Evolutionary conservation across 2,888 invertebrate species (phyloP).

Genomic region (Netelia melanura): DNA sequence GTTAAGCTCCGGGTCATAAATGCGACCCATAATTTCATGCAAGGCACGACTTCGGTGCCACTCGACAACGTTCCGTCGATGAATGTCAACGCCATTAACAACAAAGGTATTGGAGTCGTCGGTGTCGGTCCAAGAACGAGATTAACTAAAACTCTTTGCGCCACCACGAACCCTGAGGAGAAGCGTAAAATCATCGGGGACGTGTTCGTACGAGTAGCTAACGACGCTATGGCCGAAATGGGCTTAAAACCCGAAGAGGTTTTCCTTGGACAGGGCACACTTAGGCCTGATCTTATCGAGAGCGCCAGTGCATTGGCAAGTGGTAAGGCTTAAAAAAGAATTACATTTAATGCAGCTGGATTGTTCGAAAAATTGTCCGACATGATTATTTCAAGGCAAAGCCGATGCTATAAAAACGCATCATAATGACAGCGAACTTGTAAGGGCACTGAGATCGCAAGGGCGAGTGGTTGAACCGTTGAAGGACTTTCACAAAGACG

Average conservation of each 20-base stretch:
- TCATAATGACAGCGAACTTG: conserved; percentile 99
- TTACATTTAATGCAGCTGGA: too few species aligned
- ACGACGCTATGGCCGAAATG: conserved; percentile 94
- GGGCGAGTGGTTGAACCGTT: conserved; percentile 99
- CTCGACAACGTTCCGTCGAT: conserved; percentile 81
- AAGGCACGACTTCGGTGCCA: conserved; percentile 94
- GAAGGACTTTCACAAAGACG: conserved; percentile 99
- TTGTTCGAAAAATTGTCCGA: not conserved
- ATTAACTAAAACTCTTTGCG: conserved; percentile 93
- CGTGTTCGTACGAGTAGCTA: conserved; percentile 97
- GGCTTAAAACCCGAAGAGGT: conserved; percentile 97
- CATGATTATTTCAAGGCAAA: conserved; percentile 85
- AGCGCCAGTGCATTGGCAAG: conserved; percentile 96
- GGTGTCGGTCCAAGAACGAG: conserved; percentile 85
- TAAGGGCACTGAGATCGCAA: conserved; percentile 89
- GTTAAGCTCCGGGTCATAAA: conserved; percentile 92
- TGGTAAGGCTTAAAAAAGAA: conserved; percentile 76
- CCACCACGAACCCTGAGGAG: conserved; percentile 96
- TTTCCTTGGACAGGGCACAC: conserved; percentile 96
- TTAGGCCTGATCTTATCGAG: conserved; percentile 99
- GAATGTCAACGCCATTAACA: conserved; percentile 83
- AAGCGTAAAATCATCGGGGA: conserved; percentile 99
- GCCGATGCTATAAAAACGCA: conserved; percentile 99
- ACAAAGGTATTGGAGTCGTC: conserved; percentile 78
- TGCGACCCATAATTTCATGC: conserved; percentile 89